These are phyloP conservation scores for Polydrusus pterygomalis DNA, from an alignment of 2,888 invertebrate species.

Conservation along the genomic window DNA sequence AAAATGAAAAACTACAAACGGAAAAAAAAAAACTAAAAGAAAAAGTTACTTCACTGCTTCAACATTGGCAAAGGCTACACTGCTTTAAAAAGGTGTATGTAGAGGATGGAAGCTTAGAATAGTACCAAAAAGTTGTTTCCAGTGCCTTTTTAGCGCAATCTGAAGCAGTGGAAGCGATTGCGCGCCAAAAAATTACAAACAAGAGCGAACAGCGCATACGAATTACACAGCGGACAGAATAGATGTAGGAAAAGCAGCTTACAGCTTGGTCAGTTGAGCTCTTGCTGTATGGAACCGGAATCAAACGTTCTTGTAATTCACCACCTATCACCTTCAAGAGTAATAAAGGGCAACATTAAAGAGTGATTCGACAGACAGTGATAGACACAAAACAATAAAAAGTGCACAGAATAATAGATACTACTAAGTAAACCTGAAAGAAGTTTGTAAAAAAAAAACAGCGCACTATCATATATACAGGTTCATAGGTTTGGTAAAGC, in stretches of 20 bases:
- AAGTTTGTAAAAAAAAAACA: conserved; percentile 59
- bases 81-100: conserved; percentile 18
- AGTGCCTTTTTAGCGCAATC: conserved; percentile 60
- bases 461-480: conserved; percentile 52
- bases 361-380: conserved; percentile 78
- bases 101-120: conserved; percentile 27
- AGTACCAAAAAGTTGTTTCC: conserved; percentile 19
- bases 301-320: conserved; percentile 99
- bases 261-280: conserved; percentile 99
- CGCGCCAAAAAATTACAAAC: conserved; percentile 68
- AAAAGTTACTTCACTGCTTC: conserved; percentile 64
- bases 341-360: conserved; percentile 91
- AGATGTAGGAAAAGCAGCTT: conserved; percentile 85
- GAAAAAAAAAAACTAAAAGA: conserved; percentile 39
- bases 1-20: conserved; percentile 58
- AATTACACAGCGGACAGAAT: conserved; percentile 73
- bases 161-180: conserved; percentile 68
- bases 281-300: conserved; percentile 99
- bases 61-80: conserved; percentile 57
- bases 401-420: conserved; percentile 73
- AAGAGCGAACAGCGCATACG: conserved; percentile 71
- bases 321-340: conserved; percentile 99
- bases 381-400: conserved; percentile 72
- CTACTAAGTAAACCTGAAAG: conserved; percentile 70
- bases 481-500: conserved; percentile 53